Evolutionary conservation across 2,797 vertebrate genomes (phyloP).

Genomic region (Chelmon rostratus): DNA sequence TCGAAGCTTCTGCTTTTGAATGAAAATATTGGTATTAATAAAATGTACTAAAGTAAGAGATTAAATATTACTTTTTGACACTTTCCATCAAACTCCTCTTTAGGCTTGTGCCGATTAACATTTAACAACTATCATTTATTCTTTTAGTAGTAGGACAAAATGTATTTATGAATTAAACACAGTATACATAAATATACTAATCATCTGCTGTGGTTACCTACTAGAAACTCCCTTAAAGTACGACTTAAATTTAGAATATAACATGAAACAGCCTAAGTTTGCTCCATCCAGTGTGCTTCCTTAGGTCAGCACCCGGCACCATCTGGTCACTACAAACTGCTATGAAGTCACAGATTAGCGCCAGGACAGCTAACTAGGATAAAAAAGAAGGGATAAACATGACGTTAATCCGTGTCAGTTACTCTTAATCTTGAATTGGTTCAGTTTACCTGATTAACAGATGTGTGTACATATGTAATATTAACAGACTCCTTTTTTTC

Average conservation of each 20-base stretch:
- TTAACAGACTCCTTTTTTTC: neutral
- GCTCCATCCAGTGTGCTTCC: neutral
- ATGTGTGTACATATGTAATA: neutral
- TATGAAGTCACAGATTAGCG: neutral
- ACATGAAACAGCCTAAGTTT: neutral
- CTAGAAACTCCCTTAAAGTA: neutral
- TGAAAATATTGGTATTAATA: constrained; percentile 4
- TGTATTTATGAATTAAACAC: neutral
- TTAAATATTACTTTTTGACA: constrained; percentile 12
- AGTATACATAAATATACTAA: no score
- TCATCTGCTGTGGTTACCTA: neutral
- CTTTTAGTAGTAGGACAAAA: neutral
- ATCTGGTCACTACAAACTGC: neutral
- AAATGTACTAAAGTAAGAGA: constrained; percentile 7
- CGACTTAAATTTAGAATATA: neutral
- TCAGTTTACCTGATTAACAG: neutral
- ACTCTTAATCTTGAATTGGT: neutral
- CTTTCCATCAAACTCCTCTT: neutral
- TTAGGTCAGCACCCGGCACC: neutral
- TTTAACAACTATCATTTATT: neutral
- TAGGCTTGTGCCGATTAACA: neutral
- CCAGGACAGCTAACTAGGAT: neutral
- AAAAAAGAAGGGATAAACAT: neutral
- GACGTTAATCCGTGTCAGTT: neutral
- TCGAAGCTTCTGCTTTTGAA: neutral